These are phyloP conservation scores for Hirudinaria manillensis DNA, from an alignment of 2,888 invertebrate genomes.

Conservation along the genomic window DNA sequence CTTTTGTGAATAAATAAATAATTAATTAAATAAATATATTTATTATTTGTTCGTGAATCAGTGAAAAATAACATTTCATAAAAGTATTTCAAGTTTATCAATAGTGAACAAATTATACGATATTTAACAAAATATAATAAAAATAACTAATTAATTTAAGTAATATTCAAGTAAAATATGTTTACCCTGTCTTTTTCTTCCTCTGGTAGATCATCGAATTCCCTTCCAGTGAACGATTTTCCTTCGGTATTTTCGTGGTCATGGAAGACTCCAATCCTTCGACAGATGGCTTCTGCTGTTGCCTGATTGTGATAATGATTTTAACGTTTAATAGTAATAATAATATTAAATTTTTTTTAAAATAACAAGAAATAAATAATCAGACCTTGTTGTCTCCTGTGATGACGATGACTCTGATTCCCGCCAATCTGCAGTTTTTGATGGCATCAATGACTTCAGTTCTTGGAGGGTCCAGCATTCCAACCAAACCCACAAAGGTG, in stretches of 20 bases:
- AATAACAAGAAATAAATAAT: background rate
- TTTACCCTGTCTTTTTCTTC: constrained; percentile 67
- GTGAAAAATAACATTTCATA: too few relatives aligned
- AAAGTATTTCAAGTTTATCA: too few relatives aligned
- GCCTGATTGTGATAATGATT: constrained; percentile 55
- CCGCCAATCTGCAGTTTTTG: constrained; percentile 89
- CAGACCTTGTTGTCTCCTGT: constrained; percentile 94
- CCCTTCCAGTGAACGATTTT: constrained; percentile 91
- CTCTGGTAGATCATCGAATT: constrained; percentile 91
- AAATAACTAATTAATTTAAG: too few relatives aligned
- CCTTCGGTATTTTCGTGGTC: constrained; percentile 93
- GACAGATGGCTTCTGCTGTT: constrained; percentile 99
- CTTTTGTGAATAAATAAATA: constrained; percentile 59
- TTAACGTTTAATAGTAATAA: background rate
- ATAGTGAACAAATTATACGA: too few relatives aligned
- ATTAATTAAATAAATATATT: too few relatives aligned
- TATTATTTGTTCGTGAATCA: too few relatives aligned
- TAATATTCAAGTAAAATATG: too few relatives aligned
- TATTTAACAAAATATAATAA: too few relatives aligned
- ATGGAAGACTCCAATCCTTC: constrained; percentile 91
- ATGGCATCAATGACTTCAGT: constrained; percentile 84
- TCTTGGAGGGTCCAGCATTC: constrained; percentile 99
- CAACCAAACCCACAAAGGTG: constrained; percentile 96
- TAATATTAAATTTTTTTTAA: background rate
- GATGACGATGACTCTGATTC: constrained; percentile 99